phyloP scores from a whole-genome alignment of 2,113 vertebrate species.

The Corydoras sp. region DNA sequence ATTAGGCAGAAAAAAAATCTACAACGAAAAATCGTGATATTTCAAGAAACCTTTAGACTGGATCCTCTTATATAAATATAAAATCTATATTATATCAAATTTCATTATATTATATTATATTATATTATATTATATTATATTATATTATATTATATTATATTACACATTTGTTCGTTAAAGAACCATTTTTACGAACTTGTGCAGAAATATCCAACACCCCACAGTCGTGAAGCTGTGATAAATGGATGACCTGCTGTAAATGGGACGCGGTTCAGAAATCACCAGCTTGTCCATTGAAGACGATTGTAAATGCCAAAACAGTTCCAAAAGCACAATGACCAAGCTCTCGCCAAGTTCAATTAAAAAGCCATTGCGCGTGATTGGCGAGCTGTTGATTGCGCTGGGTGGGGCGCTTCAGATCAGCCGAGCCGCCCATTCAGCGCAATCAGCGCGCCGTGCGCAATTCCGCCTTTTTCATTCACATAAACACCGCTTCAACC shows the following conservation, averaged over 20 bases:
- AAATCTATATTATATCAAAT: constrained; percentile 1
- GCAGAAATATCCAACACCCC: neutral
- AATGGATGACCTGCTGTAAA: constrained; percentile 22
- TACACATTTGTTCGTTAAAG: neutral
- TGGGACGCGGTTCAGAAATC: constrained; percentile 24
- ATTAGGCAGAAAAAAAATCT: neutral
- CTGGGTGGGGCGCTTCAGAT: constrained; percentile 57
- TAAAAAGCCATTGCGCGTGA: constrained; percentile 49
- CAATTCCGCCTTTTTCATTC: constrained; percentile 82
- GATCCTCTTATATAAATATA: neutral
- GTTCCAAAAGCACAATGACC: constrained; percentile 1
- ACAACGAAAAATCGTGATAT: neutral
- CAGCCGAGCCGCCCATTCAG: constrained; percentile 58
- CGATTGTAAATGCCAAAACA: neutral
- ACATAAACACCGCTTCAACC: constrained; percentile 90
- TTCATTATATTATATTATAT: constrained; percentile 5
- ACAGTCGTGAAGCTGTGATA: constrained; percentile 7
- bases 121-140: neutral
- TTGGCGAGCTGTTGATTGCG: constrained; percentile 59
- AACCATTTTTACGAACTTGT: too few species aligned
- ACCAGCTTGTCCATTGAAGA: constrained; percentile 11
- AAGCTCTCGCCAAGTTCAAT: constrained; percentile 47
- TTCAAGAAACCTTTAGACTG: neutral
- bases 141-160: neutral
- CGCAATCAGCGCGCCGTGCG: constrained; percentile 78